phyloP scores from a whole-genome alignment of 1,140 invertebrate genomes.

The Drosophila tropicalis region DNA sequence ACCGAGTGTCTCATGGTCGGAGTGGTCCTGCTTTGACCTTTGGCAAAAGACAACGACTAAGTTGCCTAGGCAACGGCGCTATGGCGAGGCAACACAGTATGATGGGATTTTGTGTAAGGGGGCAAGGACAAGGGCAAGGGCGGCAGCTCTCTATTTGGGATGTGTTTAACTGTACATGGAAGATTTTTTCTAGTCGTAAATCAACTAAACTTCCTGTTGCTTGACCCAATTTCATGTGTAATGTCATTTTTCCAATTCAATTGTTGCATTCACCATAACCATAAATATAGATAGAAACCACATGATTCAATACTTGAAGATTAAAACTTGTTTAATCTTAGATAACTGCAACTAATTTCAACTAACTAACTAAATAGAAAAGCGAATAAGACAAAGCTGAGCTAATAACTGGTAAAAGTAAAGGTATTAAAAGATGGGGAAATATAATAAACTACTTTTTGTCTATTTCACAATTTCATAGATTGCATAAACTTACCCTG shows the following conservation, averaged over 20 bases:
- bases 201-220: constrained; percentile 59
- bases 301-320: no score
- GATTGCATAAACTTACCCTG: no score
- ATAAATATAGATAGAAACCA: no score
- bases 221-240: constrained; percentile 45
- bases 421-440: no score
- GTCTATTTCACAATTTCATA: no score
- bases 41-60: constrained; percentile 50
- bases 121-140: constrained; percentile 6
- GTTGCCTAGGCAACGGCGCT: constrained; percentile 12
- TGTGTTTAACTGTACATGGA: not conserved
- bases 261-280: constrained; percentile 44
- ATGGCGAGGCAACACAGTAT: constrained; percentile 14
- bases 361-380: no score
- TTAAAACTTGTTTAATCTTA: not conserved
- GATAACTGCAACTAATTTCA: no score
- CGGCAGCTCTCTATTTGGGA: not conserved
- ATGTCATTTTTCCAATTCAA: constrained; percentile 51
- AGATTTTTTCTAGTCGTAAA: no score
- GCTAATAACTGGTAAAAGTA: no score
- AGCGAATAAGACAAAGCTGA: no score
- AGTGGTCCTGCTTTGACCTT: constrained; percentile 49
- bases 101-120: not conserved
- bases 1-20: constrained; percentile 23
- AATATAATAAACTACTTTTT: no score